These are phyloP conservation scores for Pseudomyrmex cubaensis DNA, from an alignment of 1,140 invertebrate genomes.

Conservation along the genomic window DNA sequence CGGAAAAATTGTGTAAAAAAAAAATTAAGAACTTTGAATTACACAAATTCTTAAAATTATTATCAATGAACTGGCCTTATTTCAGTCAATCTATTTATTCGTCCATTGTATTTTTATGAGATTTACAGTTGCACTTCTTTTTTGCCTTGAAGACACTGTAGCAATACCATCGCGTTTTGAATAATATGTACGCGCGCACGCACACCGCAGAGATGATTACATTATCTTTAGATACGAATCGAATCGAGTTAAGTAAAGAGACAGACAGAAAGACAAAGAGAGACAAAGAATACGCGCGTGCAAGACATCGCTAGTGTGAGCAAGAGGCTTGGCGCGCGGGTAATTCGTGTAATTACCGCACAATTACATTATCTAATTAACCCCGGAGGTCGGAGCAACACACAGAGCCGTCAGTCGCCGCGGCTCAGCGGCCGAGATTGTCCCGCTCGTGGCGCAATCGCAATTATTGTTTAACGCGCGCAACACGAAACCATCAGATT, in stretches of 20 bases:
- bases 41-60: too few relatives aligned
- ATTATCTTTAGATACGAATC: slow-evolving; percentile 30
- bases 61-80: background rate
- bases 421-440: slow-evolving; percentile 75
- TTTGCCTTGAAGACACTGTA: too few relatives aligned
- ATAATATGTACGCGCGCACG: background rate
- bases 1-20: background rate
- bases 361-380: slow-evolving; percentile 85
- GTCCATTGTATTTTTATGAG: background rate
- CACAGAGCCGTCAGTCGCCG: slow-evolving; percentile 62
- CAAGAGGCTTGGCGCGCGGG: slow-evolving; percentile 76
- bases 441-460: slow-evolving; percentile 78
- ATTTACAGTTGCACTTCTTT: background rate
- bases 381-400: slow-evolving; percentile 77
- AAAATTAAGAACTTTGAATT: too few relatives aligned
- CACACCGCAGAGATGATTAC: slow-evolving; percentile 32
- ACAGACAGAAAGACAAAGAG: slow-evolving; percentile 20
- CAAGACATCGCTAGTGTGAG: slow-evolving; percentile 56
- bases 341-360: slow-evolving; percentile 81
- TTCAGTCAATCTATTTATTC: background rate
- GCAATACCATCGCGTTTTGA: background rate
- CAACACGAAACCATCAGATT: slow-evolving; percentile 58
- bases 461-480: slow-evolving; percentile 79
- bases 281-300: slow-evolving; percentile 37
- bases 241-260: slow-evolving; percentile 28